Base-by-base conservation (phyloP, 2,888 invertebrate species). In the Latrodectus elegans region DNA sequence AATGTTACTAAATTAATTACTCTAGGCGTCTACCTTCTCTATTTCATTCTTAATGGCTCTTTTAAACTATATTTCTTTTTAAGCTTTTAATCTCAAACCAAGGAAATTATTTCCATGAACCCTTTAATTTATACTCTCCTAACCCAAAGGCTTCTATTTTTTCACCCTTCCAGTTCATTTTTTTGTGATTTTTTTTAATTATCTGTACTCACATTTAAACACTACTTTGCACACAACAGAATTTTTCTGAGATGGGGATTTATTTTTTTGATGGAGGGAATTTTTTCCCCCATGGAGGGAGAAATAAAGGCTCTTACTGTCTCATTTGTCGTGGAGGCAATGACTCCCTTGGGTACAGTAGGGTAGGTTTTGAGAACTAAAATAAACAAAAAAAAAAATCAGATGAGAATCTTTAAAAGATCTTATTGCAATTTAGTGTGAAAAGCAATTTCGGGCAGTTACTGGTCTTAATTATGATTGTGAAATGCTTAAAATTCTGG, bases 1-100 rank as follows among this genome's bases (percentile, higher is more conserved):
- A 86, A 86, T 86, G 85, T 86, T 86, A 86, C 80, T 70, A 86
- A 86, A 86, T 86, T 86, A 86, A 86, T 86, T 86, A 86, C 85
- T 67, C 76, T 71, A n/a, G 70, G 70, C 17, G 74, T 73, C 60
- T 26, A 68, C n/a, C 55, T 65, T 52, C 64, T 71, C 72, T 71
- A 76, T 83, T 83, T 83, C 71, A 76, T 49, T 80, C 80, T 86
- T 86, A 86, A 86, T 79, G 85, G 85, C 80, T 86, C 70, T 74
- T 78, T 86, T 86, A 60, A 80, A 86, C 85, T 86, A 86, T 80
- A 71, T 75, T 80, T 86, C 84, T 72, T 77, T 71, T 68, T 86
- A 86, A 86, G 85, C 85, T 86, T 76, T 86, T 86, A 86, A 86
- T 86, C 85, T 80, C 74, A 64, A 85, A 80, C 80, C 85, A 53